Evolutionary conservation across 2,888 invertebrate genomes (phyloP), one percentile per base, ranked within the genome.

Genomic region (Cotesia congregata): DNA sequence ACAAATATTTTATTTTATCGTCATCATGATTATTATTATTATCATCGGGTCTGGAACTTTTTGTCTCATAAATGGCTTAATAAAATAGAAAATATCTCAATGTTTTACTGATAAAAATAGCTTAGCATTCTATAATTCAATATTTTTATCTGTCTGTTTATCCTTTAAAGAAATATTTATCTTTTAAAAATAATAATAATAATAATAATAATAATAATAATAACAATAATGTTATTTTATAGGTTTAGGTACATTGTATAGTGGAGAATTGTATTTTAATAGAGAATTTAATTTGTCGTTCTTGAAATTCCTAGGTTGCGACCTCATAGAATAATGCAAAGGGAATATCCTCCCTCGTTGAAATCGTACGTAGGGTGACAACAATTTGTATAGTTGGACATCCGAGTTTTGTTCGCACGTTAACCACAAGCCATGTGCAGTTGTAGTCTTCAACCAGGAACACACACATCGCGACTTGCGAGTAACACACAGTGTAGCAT

Each of bases 341-440:
- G 12, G 30, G 6, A 50, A 64, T 50, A 72, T 72, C 65, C 1
- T 3, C 17, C 20, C 20, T 50, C 9, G 72, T 50, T 6, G 40
- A 41, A 72, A 65, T 72, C 64, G 60, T 60, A 67, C 64, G 60
- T 60, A 67, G 20, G 67, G 39, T 41, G 67, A 59, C 67, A 74
- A 74, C 73, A 67, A 74, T 74, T 67, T 67, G 60, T 74, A 67
- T 73, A 73, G 67, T 67, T 67, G 67, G 59, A 74, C 67, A 74
- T 74, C 64, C 15, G 50, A 38, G 59, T 67, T 74, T 40, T 60
- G 15, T 74, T 74, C 59, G 38, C 62, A 41, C 60, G 15, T 67
- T 60, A 20, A 67, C 67, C 73, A 67, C 60, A 67, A 67, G 38
- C 60, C 17, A 74, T 74, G n/a, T 72, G 60, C 60, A 74, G 62